A percentile compares a stretch with the other conserved stretches of the same genome.
Conservation (phyloP, 2,888 invertebrate genomes). For the Drosophila anomelani region DNA sequence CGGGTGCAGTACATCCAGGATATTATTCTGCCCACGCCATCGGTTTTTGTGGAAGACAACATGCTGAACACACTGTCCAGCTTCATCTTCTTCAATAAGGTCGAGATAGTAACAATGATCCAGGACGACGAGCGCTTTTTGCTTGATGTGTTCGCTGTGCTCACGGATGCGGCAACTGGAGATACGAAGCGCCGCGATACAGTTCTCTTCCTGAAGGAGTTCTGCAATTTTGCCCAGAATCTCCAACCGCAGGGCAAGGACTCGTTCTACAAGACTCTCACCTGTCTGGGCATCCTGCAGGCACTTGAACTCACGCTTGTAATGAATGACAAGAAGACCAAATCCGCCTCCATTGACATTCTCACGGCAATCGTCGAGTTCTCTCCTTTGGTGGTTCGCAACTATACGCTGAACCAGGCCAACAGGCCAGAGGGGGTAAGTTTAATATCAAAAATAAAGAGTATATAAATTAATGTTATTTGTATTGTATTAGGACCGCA, state of each 20-base stretch:
- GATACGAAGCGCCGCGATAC: conserved; percentile 95
- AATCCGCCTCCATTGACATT: conserved; percentile 98
- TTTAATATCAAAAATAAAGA: conserved; percentile 2
- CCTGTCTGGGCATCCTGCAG: conserved; percentile 93
- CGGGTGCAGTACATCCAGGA: conserved; percentile 99
- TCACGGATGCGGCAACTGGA: conserved; percentile 95
- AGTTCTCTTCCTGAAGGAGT: conserved; percentile 98
- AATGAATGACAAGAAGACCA: conserved; percentile 96
- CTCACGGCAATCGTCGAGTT: conserved; percentile 99
- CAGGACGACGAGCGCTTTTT: conserved; percentile 99
- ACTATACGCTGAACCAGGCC: conserved; percentile 97
- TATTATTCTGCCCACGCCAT: conserved; percentile 99
- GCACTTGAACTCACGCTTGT: conserved; percentile 96
- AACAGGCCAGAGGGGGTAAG: conserved; percentile 93
- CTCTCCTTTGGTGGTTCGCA: conserved; percentile 98
- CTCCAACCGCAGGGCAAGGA: conserved; percentile 98
- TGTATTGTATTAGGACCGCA: conserved; percentile 89
- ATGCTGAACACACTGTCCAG: conserved; percentile 98
- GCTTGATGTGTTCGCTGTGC: conserved; percentile 95
- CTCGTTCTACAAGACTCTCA: conserved; percentile 97
- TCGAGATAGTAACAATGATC: conserved; percentile 98
- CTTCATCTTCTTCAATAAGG: conserved; percentile 99
- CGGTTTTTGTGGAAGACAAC: conserved; percentile 99
- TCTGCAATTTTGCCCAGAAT: conserved; percentile 99
- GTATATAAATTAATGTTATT: not conserved